A percentile compares a stretch with the other conserved stretches of the same genome.
These are phyloP conservation scores for Diploscapter pachys DNA, from an alignment of 1,140 invertebrate species.

Conservation along the genomic window DNA sequence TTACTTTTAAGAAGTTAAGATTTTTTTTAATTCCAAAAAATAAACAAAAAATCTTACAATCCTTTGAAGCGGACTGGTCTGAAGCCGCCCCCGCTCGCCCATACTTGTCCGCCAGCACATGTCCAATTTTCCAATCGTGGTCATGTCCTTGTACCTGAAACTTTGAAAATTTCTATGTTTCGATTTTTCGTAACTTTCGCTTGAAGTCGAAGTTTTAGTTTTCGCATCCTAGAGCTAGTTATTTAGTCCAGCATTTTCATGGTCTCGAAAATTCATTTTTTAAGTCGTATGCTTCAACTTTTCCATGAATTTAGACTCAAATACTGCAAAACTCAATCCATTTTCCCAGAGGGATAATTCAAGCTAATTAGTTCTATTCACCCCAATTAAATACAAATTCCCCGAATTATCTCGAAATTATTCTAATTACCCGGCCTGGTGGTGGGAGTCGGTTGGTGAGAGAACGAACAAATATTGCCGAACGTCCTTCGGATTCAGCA, in stretches of 20 bases:
- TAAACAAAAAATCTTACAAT: conserved; percentile 66
- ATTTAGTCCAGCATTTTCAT: too few species aligned
- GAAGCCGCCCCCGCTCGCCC: conserved; percentile 86
- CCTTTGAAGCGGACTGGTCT: conserved; percentile 88
- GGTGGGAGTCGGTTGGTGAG: conserved; percentile 68
- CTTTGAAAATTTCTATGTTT: too few species aligned
- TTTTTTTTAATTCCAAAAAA: conserved; percentile 6
- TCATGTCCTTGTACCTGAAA: conserved; percentile 63
- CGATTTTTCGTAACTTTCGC: too few species aligned
- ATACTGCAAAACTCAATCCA: not conserved
- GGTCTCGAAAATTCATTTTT: too few species aligned
- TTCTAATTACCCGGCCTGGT: not conserved
- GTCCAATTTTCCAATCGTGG: conserved; percentile 90
- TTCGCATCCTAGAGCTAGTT: too few species aligned
- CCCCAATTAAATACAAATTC: too few species aligned
- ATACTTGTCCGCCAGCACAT: conserved; percentile 94
- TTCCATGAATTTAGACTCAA: not conserved
- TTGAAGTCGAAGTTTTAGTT: too few species aligned
- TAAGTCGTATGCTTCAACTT: conserved; percentile 31
- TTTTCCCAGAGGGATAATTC: not conserved
- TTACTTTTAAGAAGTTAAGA: conserved; percentile 8
- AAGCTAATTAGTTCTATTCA: too few species aligned
- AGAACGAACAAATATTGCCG: conserved; percentile 91
- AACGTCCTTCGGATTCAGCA: conserved; percentile 66
- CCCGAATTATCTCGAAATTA: not conserved